Base-by-base conservation (phyloP, 35 echinoderm and acorn worm genomes). In the Chiridota heheva region DNA sequence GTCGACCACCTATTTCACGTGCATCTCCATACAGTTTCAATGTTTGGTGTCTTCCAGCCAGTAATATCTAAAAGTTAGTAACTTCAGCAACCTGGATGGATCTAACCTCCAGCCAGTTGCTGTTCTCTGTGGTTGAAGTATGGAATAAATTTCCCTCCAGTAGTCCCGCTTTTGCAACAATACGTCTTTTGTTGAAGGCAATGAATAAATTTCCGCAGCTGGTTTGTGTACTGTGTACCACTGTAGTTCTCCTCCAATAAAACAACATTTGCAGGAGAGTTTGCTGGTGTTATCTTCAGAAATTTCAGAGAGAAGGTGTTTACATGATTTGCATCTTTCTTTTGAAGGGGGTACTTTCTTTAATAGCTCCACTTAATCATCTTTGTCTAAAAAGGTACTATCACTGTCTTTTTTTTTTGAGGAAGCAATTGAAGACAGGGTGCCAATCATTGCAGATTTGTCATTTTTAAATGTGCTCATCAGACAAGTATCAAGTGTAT, bases 11-110 rank as follows among this genome's bases (percentile, higher is more conserved):
- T 8, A 83, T 83, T 70, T 83, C 80, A 6, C 64, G 34, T 8
- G 63, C 81, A 72, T 72, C 81, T 31, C 81, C 66, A 28, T 84
- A 84, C 13, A 84, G 16, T 38, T 84, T 68, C 66, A 84, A 20
- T 72, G 46, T 5, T 49, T 60, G 7, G 39, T 36, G 43, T 40
- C 55, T 38, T 56, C 67, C 30, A 84, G 48, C 34, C 63, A 84
- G 33, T 59, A 33, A 15, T 84, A 84, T 37, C 42, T 68, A 53
- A 81, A 83, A 6, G 42, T 47, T 18, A 83, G 26, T 13, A 69
- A 85, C 37, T 49, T 85, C 33, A 85, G n/a, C 26, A 85, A 42
- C n/a, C 66, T 58, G 17, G 58, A 49, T 22, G 82, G 82, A 16
- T 73, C 82, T 60, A 85, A 44, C 18, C 35, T 58, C 82, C 82